Conservation (phyloP, 2,888 invertebrate species). For the Copidosoma aretas region DNA sequence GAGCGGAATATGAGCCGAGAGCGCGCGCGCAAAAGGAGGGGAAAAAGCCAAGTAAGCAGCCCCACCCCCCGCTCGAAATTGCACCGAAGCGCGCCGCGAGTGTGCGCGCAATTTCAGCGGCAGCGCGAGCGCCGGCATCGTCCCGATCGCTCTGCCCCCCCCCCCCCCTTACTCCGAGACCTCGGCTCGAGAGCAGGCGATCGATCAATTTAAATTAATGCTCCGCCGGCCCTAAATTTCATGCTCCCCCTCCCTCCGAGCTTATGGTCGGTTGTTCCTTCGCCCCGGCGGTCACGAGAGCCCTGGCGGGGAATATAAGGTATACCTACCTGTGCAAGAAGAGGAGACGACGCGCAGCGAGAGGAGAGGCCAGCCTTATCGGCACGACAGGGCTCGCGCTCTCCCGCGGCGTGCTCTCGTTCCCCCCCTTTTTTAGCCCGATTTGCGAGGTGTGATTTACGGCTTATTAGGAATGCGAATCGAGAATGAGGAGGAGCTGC, state of each 20-base stretch:
- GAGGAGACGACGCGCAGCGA: constrained; percentile 18
- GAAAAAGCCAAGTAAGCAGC: constrained; percentile 23
- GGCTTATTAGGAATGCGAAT: constrained; percentile 40
- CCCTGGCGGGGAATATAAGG: not conserved
- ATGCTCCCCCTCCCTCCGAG: constrained; percentile 16
- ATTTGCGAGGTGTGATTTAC: constrained; percentile 42
- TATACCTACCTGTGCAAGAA: too few species aligned
- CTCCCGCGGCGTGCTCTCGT: constrained; percentile 35
- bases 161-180: constrained; percentile 9
- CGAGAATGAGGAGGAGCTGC: constrained; percentile 29
- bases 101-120: constrained; percentile 23
- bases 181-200: constrained; percentile 25
- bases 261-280: too few species aligned
- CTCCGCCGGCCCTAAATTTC: constrained; percentile 41
- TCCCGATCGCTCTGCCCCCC: not conserved
- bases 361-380: constrained; percentile 26
- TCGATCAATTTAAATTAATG: constrained; percentile 46
- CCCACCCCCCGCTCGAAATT: not conserved
- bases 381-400: constrained; percentile 39
- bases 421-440: constrained; percentile 13
- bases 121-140: constrained; percentile 5
- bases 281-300: not conserved
- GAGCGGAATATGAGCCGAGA: constrained; percentile 5
- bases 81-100: not conserved
- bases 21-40: not conserved